These are phyloP conservation scores for Pelobates cultripes DNA, from an alignment of 2,797 vertebrate species.

Conservation along the genomic window DNA sequence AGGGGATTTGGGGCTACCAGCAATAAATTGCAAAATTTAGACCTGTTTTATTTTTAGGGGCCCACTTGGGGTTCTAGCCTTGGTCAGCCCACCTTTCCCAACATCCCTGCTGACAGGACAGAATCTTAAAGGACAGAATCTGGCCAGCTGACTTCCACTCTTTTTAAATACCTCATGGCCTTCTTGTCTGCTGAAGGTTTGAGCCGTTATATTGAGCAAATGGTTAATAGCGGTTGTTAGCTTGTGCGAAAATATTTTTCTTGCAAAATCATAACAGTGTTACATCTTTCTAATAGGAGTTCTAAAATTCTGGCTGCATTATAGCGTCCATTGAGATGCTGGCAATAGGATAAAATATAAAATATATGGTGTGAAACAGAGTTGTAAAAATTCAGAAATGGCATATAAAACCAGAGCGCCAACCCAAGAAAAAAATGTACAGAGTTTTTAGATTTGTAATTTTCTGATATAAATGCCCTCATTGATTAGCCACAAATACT, in stretches of 20 bases:
- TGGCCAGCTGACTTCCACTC: too few relatives aligned
- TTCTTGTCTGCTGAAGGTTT: not conserved
- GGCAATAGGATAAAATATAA: constrained; percentile 47
- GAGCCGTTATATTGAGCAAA: not conserved
- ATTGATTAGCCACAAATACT: constrained; percentile 71
- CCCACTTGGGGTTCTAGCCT: too few relatives aligned
- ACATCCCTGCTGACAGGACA: too few relatives aligned
- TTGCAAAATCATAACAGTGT: constrained; percentile 44
- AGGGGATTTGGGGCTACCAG: too few relatives aligned
- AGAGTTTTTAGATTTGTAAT: constrained; percentile 62
- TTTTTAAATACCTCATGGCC: not conserved
- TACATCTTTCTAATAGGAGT: constrained; percentile 24
- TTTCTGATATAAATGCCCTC: constrained; percentile 67
- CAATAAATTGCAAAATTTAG: too few relatives aligned
- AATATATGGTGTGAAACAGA: constrained; percentile 55
- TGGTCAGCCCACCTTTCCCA: too few relatives aligned
- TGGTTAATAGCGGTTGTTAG: constrained; percentile 28
- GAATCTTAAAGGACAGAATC: too few relatives aligned
- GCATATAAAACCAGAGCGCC: constrained; percentile 67
- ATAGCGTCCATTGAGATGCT: constrained; percentile 18
- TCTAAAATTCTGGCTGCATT: constrained; percentile 42
- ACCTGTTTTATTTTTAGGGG: too few relatives aligned
- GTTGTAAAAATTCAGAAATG: constrained; percentile 61
- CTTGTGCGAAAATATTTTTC: constrained; percentile 38
- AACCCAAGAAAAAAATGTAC: constrained; percentile 59